These are phyloP conservation scores for Periparus ater DNA, from an alignment of 2,797 vertebrate genomes.

Conservation along the genomic window DNA sequence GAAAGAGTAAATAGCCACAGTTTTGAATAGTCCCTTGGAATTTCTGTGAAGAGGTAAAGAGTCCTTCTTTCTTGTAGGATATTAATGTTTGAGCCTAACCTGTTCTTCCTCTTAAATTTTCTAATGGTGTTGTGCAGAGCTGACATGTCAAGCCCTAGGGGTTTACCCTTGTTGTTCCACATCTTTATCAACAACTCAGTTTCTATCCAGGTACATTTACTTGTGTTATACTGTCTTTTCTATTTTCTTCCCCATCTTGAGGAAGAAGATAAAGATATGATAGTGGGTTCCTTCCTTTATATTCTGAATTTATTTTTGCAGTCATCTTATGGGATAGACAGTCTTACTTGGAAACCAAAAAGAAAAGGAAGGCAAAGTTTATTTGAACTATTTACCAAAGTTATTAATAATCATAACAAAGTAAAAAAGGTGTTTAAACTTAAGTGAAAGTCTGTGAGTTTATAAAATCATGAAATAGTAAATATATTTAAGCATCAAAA, in stretches of 20 bases:
- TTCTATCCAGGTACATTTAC: neutral
- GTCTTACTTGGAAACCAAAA: neutral
- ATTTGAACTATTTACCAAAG: neutral
- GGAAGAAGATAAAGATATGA: neutral
- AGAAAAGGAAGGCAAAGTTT: neutral
- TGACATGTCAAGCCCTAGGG: neutral
- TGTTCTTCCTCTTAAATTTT: neutral
- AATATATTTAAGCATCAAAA: neutral
- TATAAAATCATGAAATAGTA: neutral
- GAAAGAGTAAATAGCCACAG: neutral
- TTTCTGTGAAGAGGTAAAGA: neutral
- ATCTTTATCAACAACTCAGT: neutral
- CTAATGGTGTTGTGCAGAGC: neutral
- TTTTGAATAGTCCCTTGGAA: neutral
- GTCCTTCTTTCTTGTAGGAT: neutral
- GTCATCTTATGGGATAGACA: fast-evolving
- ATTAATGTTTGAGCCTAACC: neutral
- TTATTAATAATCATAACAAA: neutral
- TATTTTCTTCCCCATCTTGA: neutral
- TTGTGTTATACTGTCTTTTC: neutral
- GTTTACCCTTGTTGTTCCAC: neutral
- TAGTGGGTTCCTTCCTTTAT: neutral
- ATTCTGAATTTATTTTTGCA: neutral
- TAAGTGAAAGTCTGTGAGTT: neutral
- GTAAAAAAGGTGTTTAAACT: neutral